Conservation (phyloP, 2,888 invertebrate genomes). For the Chalcis sispes region DNA sequence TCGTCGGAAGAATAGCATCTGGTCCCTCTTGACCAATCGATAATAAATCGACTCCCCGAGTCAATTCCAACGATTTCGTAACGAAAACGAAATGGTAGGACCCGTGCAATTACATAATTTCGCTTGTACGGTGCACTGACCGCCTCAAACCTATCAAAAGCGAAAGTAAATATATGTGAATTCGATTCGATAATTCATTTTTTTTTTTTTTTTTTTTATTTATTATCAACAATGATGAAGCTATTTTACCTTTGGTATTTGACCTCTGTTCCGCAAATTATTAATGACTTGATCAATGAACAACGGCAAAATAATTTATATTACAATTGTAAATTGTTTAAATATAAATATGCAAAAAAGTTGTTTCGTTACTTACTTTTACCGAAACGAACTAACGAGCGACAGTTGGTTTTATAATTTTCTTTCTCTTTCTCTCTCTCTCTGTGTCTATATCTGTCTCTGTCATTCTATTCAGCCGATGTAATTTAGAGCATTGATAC, state of each 20-base stretch:
- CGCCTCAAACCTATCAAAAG: constrained; percentile 12
- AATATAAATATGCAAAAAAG: too few species aligned
- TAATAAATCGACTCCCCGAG: constrained; percentile 20
- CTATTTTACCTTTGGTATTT: too few species aligned
- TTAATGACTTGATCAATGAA: too few species aligned
- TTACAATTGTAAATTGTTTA: too few species aligned
- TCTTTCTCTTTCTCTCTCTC: too few species aligned
- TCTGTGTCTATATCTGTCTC: too few species aligned
- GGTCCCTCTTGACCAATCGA: constrained; percentile 16
- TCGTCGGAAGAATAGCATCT: neutral
- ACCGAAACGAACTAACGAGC: too few species aligned
- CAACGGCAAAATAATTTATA: too few species aligned
- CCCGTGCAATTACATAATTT: constrained; percentile 32
- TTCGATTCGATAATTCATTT: constrained; percentile 1
- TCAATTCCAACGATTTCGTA: constrained; percentile 28
- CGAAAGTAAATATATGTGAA: constrained; percentile 13
- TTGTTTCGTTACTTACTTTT: too few species aligned
- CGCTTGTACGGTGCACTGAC: neutral
- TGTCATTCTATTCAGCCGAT: too few species aligned
- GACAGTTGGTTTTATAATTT: too few species aligned
- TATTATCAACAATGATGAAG: constrained; percentile 16
- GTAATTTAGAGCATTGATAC: constrained; percentile 20
- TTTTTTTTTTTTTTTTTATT: constrained; percentile 2
- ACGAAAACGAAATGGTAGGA: neutral
- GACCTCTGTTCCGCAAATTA: too few species aligned